Percentiles rank a stretch among this genome's conserved stretches.
Evolutionary conservation across 1,140 invertebrate species (phyloP).

Genomic region (Babylonia areolata): DNA sequence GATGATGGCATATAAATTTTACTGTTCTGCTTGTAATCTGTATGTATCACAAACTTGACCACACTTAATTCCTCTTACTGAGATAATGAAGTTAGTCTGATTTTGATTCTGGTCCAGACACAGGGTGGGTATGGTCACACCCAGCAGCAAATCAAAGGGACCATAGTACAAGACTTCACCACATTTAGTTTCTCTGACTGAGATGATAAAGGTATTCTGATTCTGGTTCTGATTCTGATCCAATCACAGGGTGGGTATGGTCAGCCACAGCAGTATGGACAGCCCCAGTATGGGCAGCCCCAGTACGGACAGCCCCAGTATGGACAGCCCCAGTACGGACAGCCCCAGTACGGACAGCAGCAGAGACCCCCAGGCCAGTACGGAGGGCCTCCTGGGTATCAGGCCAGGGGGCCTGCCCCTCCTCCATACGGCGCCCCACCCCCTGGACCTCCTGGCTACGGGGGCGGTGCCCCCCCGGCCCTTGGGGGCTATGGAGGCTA

Average conservation of each 20-base stretch:
- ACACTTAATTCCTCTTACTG: not conserved
- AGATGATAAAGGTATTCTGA: not conserved
- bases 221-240: not conserved
- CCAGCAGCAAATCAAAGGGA: not conserved
- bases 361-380: not conserved
- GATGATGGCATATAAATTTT: too few species aligned
- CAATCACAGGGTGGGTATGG: not conserved
- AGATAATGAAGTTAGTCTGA: not conserved
- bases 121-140: constrained; percentile 6
- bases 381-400: not conserved
- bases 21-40: not conserved
- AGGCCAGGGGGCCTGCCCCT: not conserved
- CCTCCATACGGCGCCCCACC: not conserved
- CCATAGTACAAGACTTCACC: not conserved
- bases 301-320: constrained; percentile 14
- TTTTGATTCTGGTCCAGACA: not conserved
- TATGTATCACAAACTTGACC: not conserved
- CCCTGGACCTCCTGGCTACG: not conserved
- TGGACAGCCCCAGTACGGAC: constrained; percentile 8
- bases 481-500: not conserved
- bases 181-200: not conserved
- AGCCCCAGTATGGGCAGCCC: not conserved
- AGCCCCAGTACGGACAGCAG: not conserved
- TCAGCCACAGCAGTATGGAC: not conserved
- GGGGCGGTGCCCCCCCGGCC: not conserved